phyloP scores from a whole-genome alignment of 2,888 invertebrate genomes.

The Caenorhabditis macrosperma region DNA sequence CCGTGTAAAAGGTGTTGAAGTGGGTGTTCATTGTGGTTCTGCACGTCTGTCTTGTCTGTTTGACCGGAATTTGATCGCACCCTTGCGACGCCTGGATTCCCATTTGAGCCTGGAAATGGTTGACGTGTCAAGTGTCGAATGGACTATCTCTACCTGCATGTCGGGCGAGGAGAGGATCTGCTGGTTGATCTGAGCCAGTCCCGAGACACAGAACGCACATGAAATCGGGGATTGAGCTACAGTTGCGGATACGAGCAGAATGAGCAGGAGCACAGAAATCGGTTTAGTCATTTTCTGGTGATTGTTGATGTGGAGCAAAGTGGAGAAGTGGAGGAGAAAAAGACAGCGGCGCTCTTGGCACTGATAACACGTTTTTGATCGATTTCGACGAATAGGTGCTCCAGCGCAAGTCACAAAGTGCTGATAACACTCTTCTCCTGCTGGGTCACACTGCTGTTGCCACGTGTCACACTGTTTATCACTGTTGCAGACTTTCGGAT shows the following conservation, averaged over 20 bases:
- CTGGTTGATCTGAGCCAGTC: constrained; percentile 44
- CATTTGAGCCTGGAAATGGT: constrained; percentile 38
- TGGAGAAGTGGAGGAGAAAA: constrained; percentile 4
- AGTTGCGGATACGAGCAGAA: constrained; percentile 1
- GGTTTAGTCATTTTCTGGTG: constrained; percentile 4
- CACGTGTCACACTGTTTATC: not conserved
- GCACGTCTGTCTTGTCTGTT: constrained; percentile 30
- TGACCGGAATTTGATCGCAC: constrained; percentile 52
- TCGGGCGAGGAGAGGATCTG: constrained; percentile 33
- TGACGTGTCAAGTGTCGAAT: not conserved
- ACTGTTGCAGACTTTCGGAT: not conserved
- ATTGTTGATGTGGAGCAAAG: constrained; percentile 1
- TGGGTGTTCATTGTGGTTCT: constrained; percentile 30
- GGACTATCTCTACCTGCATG: constrained; percentile 47
- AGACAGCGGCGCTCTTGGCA: not conserved
- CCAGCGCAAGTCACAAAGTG: not conserved
- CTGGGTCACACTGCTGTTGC: not conserved
- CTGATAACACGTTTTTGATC: constrained; percentile 26
- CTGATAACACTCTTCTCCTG: not conserved
- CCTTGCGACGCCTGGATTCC: constrained; percentile 46
- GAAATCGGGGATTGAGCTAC: constrained; percentile 44
- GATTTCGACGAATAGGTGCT: not conserved
- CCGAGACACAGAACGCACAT: constrained; percentile 47
- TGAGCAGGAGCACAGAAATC: not conserved
- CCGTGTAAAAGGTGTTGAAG: constrained; percentile 37